Base-by-base conservation (phyloP, 64 coral and sea anemone genomes). In the Stichodactyla helianthus region DNA sequence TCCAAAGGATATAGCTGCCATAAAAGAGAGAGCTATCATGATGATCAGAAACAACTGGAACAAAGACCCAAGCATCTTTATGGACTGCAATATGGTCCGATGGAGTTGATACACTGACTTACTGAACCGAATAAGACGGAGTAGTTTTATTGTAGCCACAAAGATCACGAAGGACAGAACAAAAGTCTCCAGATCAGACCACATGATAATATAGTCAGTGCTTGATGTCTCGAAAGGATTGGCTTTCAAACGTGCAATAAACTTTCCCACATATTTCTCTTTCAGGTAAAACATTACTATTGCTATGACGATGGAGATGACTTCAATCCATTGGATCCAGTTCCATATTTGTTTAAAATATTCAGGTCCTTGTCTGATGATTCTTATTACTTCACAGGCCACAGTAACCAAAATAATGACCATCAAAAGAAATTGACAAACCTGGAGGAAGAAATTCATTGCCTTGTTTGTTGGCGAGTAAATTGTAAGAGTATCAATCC, bases 391-490 rank as follows among this genome's bases (percentile, higher is more conserved):
- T 15, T 95, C 86, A 9, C 68, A 44, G 12, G 50, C 78, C 53
- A 89, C 19, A 14, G 86, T 85, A 63, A 89, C 51, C 17, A 95
- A 19, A 16, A 95, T 91, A 17, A 95, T 80, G 6, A 88, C 83
- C 86, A 95, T 95, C 44, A 95, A 89, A 57, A 95, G 84, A 18
- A 95, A 76, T 52, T 95, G 93, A 51, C 89, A 95, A 62, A 95
- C 82, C 20, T 92, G 82, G 28, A 57, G 59, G 55, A 95, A 85
- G 14, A 51, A 53, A 25, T 85, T 71, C 18, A 80, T 85, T 51
- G 87, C 20, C 6, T 52, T 63, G 44, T 64, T 92, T 17, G 82
- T 59, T 59, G 93, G 53, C 13, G 61, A 18, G 71, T 95, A 95
- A 4, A 95, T 63, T 9, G 86, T 88, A 71, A 92, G 50, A 5